Base-by-base conservation (phyloP, 2,113 vertebrate genomes). In the Cnemophilus loriae region DNA sequence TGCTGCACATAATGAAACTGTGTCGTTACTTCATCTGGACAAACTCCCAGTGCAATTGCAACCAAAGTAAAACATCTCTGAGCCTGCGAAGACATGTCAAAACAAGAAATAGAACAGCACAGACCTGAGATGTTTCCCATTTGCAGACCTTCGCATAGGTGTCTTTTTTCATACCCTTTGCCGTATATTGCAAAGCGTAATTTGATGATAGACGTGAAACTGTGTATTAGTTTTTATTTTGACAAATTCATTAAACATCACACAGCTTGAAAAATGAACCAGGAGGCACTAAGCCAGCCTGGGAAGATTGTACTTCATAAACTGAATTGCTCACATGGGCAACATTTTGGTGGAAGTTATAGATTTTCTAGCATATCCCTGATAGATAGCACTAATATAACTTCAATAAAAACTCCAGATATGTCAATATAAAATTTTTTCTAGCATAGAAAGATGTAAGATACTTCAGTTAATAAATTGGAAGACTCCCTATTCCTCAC, bases 341-440 rank as follows among this genome's bases (percentile, higher is more conserved):
- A 97, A 98, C 98, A 98, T 99, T 98, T 98, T 98, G 98, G 98
- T 98, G 97, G 98, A 98, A 98, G 98, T 98, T 99, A 99, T 99
- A 98, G 99, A 99, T 99, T 99, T 99, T 98, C 98, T 98, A 99
- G 98, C 98, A 98, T 98, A 98, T 98, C 98, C 98, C 98, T 99
- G 99, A 99, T 99, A 99, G 98, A 99, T 99, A 98, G 98, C 98
- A 98, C 99, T 99, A 99, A 99, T 99, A 99, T 99, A 99, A 99
- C 98, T 98, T 98, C 98, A 99, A 99, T 99, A 99, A 99, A 99
- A 98, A 98, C 98, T 98, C 98, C 94, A 96, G 98, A 98, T 98
- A 98, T 98, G 98, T 98, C 98, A 99, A 98, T 99, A 99, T 98
- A 98, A 98, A 98, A 98, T 97, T 98, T 97, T 97, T 96, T 95